A percentile compares a stretch with the other conserved stretches of the same genome.
These are phyloP conservation scores for Coleophora flavipennella DNA, from an alignment of 2,888 invertebrate species.

Conservation along the genomic window DNA sequence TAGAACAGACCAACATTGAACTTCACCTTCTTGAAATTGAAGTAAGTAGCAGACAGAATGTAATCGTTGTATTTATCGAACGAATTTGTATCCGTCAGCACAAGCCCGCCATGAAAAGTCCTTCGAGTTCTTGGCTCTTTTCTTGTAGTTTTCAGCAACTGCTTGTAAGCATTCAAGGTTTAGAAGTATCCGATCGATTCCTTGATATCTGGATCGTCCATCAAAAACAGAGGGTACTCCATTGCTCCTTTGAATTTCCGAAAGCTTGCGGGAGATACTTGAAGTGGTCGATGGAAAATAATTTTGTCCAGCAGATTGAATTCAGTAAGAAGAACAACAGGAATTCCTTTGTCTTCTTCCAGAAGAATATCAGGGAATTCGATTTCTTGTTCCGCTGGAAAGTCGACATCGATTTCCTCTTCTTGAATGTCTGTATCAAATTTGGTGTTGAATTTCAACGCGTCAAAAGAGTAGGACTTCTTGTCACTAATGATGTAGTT, in stretches of 20 bases:
- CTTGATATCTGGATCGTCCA: constrained; percentile 25
- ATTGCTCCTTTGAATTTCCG: constrained; percentile 27
- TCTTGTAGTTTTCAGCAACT: too few relatives aligned
- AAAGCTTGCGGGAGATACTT: constrained; percentile 22
- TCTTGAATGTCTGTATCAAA: constrained; percentile 18
- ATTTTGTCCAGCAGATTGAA: constrained; percentile 28
- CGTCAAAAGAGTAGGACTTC: constrained; percentile 33
- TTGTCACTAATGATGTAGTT: constrained; percentile 31
- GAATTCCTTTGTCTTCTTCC: constrained; percentile 32
- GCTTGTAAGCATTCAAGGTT: constrained; percentile 32
- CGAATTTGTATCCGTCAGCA: too few relatives aligned
- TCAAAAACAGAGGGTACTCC: constrained; percentile 27
- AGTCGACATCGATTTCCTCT: constrained; percentile 24
- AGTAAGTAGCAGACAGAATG: too few relatives aligned
- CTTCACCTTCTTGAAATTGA: too few relatives aligned
- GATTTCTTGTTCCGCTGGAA: constrained; percentile 28
- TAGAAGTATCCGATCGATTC: constrained; percentile 36
- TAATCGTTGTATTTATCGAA: too few relatives aligned
- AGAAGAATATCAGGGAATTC: constrained; percentile 35
- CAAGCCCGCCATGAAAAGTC: too few relatives aligned
- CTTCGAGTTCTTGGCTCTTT: too few relatives aligned
- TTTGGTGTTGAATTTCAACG: constrained; percentile 24
- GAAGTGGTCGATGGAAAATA: constrained; percentile 20
- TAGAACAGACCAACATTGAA: too few relatives aligned
- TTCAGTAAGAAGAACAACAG: constrained; percentile 27